Conservation (phyloP, 1,140 invertebrate species). For the Euwallacea fornicatus region DNA sequence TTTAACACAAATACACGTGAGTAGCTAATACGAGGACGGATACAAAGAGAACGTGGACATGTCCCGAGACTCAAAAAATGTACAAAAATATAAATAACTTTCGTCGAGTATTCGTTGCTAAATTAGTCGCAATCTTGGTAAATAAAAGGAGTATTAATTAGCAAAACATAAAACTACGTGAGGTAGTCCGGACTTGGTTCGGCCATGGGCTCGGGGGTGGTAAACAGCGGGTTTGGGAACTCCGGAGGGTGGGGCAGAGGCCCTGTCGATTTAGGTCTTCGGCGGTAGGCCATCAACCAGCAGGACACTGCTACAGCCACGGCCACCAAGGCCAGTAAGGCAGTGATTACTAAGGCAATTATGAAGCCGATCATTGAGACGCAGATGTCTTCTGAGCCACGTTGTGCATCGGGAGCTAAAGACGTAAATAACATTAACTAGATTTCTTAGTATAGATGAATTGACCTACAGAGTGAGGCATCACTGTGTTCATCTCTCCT, state of each 20-base stretch:
- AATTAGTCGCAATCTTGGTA: conserved; percentile 22
- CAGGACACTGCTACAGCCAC: conserved; percentile 92
- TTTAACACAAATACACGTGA: conserved; percentile 41
- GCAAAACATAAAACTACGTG: conserved; percentile 48
- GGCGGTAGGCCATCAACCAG: conserved; percentile 91
- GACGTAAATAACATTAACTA: conserved; percentile 40
- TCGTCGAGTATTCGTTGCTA: conserved; percentile 39
- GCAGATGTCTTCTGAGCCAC: conserved; percentile 79
- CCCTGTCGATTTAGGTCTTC: conserved; percentile 80
- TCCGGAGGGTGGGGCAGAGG: conserved; percentile 92
- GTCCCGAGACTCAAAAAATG: conserved; percentile 41
- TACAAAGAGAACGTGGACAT: conserved; percentile 37
- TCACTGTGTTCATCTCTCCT: conserved; percentile 71
- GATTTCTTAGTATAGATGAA: conserved; percentile 1
- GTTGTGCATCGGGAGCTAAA: conserved; percentile 65
- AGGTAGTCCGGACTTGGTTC: conserved; percentile 83
- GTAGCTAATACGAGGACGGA: conserved; percentile 46
- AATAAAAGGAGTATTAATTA: conserved; percentile 39
- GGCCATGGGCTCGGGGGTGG: conserved; percentile 76
- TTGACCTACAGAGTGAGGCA: conserved; percentile 67
- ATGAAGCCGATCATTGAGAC: conserved; percentile 91
- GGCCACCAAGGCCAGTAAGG: conserved; percentile 85
- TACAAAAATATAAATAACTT: conserved; percentile 40
- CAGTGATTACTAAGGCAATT: conserved; percentile 88
- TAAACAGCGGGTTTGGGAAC: conserved; percentile 92